These are phyloP conservation scores for Daphoenositta chrysoptera DNA, from an alignment of 2,113 vertebrate genomes.

Conservation along the genomic window DNA sequence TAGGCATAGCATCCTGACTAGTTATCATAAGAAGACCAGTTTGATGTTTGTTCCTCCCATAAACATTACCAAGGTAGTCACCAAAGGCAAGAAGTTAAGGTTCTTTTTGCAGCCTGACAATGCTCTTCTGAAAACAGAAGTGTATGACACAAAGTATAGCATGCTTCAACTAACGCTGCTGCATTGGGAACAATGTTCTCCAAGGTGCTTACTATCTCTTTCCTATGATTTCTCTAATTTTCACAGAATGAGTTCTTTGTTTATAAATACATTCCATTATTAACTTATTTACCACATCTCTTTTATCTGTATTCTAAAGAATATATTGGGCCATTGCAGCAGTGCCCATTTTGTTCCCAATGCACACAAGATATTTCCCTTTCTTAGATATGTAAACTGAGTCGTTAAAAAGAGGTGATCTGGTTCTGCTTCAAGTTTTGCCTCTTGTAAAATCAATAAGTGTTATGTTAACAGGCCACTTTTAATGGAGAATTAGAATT, in stretches of 20 bases:
- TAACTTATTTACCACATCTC: neutral
- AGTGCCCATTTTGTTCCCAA: neutral
- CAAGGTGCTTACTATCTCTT: neutral
- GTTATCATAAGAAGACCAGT: neutral
- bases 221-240: neutral
- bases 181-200: neutral
- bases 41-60: neutral
- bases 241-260: neutral
- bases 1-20: neutral
- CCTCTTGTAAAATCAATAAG: neutral
- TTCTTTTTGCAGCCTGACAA: neutral
- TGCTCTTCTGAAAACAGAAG: neutral
- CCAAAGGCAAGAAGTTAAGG: neutral
- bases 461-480: neutral
- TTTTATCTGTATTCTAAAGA: neutral
- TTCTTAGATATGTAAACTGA: neutral
- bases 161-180: neutral
- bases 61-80: neutral
- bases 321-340: neutral
- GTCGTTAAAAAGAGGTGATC: neutral
- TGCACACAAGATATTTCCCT: neutral
- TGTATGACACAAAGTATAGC: fast-evolving
- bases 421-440: neutral
- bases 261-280: neutral
- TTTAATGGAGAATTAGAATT: neutral